Conservation (phyloP, 2,888 invertebrate genomes). For the Eristalinus aeneus region DNA sequence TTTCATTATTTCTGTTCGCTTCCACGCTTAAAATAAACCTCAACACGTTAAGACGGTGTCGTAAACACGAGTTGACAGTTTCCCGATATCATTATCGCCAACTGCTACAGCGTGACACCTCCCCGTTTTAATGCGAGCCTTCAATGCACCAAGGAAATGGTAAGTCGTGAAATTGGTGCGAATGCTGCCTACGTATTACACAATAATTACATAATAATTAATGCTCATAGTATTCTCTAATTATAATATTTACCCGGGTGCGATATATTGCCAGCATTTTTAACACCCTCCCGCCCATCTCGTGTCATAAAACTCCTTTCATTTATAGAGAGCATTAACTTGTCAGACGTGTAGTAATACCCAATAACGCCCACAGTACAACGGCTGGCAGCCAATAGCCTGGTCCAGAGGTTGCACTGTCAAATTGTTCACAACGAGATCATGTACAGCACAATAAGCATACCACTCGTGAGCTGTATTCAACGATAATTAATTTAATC, state of each 20-base stretch:
- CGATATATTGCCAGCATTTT: background rate
- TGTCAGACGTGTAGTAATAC: background rate
- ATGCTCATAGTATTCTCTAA: background rate
- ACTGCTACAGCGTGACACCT: background rate
- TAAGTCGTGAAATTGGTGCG: background rate
- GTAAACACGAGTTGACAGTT: background rate
- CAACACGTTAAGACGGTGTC: background rate
- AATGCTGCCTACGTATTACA: background rate
- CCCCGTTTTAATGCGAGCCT: background rate
- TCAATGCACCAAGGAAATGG: background rate
- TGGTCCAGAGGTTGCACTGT: background rate
- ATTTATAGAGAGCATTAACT: background rate
- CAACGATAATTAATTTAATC: slow-evolving; percentile 42
- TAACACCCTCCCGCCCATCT: background rate
- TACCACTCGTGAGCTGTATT: background rate
- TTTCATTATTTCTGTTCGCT: background rate
- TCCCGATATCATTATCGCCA: background rate
- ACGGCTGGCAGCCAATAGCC: background rate
- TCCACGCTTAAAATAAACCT: background rate
- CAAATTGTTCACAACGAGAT: background rate
- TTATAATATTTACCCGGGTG: background rate
- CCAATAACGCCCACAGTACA: background rate
- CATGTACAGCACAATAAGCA: slow-evolving; percentile 16
- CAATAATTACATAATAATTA: background rate
- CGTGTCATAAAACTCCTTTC: background rate